Conservation (phyloP, 2,888 invertebrate genomes). For the Meiosimyza platycephala region DNA sequence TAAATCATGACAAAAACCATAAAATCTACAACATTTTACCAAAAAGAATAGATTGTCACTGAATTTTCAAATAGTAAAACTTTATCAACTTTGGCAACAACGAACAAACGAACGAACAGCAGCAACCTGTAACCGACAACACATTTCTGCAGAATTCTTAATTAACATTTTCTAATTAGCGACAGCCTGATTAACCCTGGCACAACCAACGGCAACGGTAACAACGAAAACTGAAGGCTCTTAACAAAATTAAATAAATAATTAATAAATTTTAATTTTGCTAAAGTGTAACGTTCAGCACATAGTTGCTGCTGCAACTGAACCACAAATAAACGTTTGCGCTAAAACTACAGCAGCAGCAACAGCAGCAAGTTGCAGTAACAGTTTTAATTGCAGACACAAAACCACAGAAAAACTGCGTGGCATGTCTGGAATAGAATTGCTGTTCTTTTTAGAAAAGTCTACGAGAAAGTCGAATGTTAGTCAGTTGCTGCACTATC, state of each 20-base stretch:
- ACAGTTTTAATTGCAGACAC: background rate
- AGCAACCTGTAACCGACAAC: background rate
- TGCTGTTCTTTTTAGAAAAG: background rate
- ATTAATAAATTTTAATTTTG: conserved; percentile 35
- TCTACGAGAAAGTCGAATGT: no score
- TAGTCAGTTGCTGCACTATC: background rate
- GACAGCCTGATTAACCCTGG: conserved; percentile 22
- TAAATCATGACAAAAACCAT: no score
- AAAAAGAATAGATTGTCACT: background rate
- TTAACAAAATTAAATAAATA: conserved; percentile 32
- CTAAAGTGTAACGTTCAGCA: conserved; percentile 25
- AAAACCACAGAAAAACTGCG: background rate
- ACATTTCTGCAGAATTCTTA: background rate
- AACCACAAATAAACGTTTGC: conserved; percentile 10
- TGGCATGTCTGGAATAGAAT: background rate
- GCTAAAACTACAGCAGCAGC: background rate
- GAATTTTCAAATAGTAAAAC: background rate
- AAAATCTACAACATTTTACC: no score
- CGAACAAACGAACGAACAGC: no score
- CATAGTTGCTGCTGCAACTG: conserved; percentile 12
- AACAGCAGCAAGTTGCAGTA: conserved; percentile 8
- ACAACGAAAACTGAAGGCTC: background rate
- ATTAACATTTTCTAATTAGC: conserved; percentile 31
- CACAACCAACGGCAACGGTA: background rate
- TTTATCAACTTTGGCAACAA: background rate